Percentiles rank a stretch among this genome's conserved stretches.
phyloP scores from a whole-genome alignment of 2,113 vertebrate species.

The Cariama cristata region DNA sequence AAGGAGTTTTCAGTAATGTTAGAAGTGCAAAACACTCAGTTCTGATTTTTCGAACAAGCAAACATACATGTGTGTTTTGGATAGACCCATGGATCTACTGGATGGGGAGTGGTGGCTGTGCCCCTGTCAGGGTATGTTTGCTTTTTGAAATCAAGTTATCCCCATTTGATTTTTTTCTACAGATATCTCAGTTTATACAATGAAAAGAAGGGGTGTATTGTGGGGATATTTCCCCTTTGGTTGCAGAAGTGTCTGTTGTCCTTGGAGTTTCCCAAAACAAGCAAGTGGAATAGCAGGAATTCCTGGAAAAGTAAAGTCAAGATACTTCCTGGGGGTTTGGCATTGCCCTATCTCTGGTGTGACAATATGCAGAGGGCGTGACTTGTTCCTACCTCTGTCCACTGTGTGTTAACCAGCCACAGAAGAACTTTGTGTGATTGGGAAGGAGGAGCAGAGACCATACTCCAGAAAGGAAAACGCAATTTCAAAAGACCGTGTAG shows the following conservation, averaged over 20 bases:
- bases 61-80: neutral
- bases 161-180: neutral
- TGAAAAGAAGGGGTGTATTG: neutral
- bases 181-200: neutral
- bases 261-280: neutral
- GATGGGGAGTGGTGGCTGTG: neutral
- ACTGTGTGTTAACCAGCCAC: neutral
- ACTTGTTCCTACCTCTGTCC: neutral
- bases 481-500: neutral
- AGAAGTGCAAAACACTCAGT: neutral
- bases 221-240: neutral
- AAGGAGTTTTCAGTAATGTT: neutral
- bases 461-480: neutral
- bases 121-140: rapidly evolving
- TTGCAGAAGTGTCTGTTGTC: neutral
- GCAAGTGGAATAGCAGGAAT: neutral
- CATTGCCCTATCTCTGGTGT: neutral
- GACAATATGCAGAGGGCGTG: neutral
- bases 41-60: neutral
- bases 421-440: neutral
- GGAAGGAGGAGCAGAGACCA: neutral
- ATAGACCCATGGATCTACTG: neutral
- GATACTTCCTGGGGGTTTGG: neutral
- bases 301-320: neutral
- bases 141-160: neutral